Conservation (phyloP, 2,888 invertebrate genomes). For the Liopterus haemorrhoidalis region DNA sequence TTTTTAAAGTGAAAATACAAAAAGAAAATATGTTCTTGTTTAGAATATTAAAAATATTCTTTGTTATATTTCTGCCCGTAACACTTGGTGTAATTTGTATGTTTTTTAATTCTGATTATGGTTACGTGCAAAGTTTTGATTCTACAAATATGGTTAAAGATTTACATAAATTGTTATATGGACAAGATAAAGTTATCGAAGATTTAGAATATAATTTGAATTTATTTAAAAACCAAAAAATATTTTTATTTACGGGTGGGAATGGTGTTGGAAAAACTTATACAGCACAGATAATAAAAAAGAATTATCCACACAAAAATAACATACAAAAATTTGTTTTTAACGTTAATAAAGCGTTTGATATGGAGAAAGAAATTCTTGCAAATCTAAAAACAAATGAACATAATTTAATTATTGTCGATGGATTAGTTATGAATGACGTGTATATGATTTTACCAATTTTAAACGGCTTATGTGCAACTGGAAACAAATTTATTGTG, state of each 20-base stretch:
- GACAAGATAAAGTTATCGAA: constrained; percentile 9
- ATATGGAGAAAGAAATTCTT: constrained; percentile 1
- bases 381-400: constrained; percentile 10
- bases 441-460: constrained; percentile 31
- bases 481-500: constrained; percentile 15
- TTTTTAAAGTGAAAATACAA: constrained; percentile 11
- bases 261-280: constrained; percentile 40
- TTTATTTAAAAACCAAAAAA: constrained; percentile 12
- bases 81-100: too few species aligned
- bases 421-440: constrained; percentile 35
- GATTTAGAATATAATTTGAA: constrained; percentile 8
- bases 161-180: constrained; percentile 16
- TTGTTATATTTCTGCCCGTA: too few species aligned
- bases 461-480: constrained; percentile 28
- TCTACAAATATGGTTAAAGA: constrained; percentile 13
- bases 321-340: constrained; percentile 14
- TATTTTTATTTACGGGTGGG: constrained; percentile 37
- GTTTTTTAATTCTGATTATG: too few species aligned
- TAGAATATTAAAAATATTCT: too few species aligned
- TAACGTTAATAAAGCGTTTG: constrained; percentile 5
- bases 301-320: constrained; percentile 29
- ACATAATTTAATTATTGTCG: constrained; percentile 37
- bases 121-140: too few species aligned
- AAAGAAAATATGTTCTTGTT: too few species aligned
- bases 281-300: constrained; percentile 35